A percentile compares a stretch with the other conserved stretches of the same genome.
Conservation (phyloP, 2,888 invertebrate species). For the Polydesmus complanatus region DNA sequence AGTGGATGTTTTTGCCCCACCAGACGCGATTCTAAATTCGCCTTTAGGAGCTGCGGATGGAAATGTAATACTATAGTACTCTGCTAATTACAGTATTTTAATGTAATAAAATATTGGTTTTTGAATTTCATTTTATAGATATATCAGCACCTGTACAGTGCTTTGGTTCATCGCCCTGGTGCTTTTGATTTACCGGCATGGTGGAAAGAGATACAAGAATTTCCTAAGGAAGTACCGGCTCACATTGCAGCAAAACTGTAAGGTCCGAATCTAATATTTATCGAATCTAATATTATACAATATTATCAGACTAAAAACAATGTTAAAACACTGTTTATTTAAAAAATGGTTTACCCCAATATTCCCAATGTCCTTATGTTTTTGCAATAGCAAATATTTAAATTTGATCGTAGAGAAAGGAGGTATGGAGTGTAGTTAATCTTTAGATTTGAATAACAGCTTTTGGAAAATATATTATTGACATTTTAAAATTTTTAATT, state of each 20-base stretch:
- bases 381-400: too few species aligned
- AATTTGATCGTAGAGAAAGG: too few species aligned
- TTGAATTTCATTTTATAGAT: slow-evolving; percentile 37
- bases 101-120: background rate
- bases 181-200: slow-evolving; percentile 52
- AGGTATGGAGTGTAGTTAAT: too few species aligned
- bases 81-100: background rate
- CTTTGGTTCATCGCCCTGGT: slow-evolving; percentile 48
- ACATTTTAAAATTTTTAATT: too few species aligned
- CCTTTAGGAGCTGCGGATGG: slow-evolving; percentile 74
- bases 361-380: too few species aligned
- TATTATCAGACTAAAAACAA: too few species aligned
- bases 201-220: slow-evolving; percentile 50
- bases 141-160: slow-evolving; percentile 56
- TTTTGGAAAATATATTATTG: too few species aligned
- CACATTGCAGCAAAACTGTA: background rate
- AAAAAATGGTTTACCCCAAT: too few species aligned
- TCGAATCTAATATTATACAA: too few species aligned
- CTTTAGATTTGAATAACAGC: too few species aligned
- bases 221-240: background rate
- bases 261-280: too few species aligned
- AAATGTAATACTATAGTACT: slow-evolving; percentile 39
- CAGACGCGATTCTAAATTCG: slow-evolving; percentile 78
- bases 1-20: slow-evolving; percentile 73
- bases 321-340: too few species aligned